Conservation (phyloP, 2,113 vertebrate species). For the Sarotherodon lohbergeri region DNA sequence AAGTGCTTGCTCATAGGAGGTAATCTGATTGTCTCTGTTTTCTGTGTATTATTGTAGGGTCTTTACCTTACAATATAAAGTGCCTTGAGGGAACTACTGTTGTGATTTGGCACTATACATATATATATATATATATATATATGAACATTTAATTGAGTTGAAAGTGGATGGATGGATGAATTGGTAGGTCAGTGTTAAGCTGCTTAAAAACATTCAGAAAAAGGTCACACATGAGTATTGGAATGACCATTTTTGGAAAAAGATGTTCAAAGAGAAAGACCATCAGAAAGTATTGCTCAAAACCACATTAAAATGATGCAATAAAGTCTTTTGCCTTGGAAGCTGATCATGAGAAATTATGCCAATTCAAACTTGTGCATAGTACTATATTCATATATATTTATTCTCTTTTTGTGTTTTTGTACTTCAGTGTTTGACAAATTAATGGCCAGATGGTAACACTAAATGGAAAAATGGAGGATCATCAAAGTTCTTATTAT, state of each 20-base stretch:
- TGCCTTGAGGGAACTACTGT: not conserved
- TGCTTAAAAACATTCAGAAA: not conserved
- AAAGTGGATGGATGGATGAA: not conserved
- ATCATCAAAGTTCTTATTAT: not conserved
- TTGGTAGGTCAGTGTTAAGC: not conserved
- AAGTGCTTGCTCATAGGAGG: not conserved
- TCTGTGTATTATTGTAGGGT: not conserved
- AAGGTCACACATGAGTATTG: not conserved
- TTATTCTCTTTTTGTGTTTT: not conserved
- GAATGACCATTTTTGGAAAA: not conserved
- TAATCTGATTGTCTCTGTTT: not conserved
- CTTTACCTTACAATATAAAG: not conserved
- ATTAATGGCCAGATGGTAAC: not conserved
- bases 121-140: not conserved
- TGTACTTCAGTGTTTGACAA: not conserved
- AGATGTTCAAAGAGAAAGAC: not conserved
- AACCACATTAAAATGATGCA: not conserved
- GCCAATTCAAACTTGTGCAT: not conserved
- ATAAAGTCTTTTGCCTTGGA: not conserved
- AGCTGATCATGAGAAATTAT: not conserved
- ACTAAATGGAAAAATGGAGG: not conserved
- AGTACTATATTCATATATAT: not conserved
- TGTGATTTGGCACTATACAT: not conserved
- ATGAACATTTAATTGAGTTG: fast-evolving
- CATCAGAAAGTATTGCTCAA: not conserved